Conservation (phyloP, 2,888 invertebrate species). For the Ganaspis brasiliensis region DNA sequence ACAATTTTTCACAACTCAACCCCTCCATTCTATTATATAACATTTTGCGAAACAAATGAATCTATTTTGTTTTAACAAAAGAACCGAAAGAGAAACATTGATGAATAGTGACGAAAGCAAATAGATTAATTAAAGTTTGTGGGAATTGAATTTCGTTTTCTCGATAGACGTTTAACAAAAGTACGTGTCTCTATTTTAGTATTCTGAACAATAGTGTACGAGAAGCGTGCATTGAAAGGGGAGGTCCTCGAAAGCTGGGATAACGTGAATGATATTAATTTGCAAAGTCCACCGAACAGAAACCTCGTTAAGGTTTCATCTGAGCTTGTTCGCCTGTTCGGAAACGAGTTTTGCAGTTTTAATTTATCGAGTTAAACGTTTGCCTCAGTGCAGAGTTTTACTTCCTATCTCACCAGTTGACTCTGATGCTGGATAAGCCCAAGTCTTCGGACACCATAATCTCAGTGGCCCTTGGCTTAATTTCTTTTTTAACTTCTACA, state of each 20-base stretch:
- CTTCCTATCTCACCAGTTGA: slow-evolving; percentile 41
- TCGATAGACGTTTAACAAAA: slow-evolving; percentile 36
- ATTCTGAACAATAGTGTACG: slow-evolving; percentile 37
- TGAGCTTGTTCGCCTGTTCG: slow-evolving; percentile 42
- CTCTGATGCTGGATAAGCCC: not conserved
- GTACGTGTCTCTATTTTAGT: slow-evolving; percentile 30
- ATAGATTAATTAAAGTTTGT: slow-evolving; percentile 20
- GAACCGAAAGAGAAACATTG: slow-evolving; percentile 23
- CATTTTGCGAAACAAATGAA: slow-evolving; percentile 12
- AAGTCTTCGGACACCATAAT: slow-evolving; percentile 22
- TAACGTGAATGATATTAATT: slow-evolving; percentile 61
- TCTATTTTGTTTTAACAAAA: slow-evolving; percentile 8
- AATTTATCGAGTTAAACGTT: slow-evolving; percentile 44
- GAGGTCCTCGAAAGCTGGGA: slow-evolving; percentile 30
- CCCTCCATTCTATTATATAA: not conserved
- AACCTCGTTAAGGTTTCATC: slow-evolving; percentile 50
- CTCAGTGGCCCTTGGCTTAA: slow-evolving; percentile 15
- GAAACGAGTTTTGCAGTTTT: slow-evolving; percentile 42
- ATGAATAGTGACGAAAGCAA: slow-evolving; percentile 4
- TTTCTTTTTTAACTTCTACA: not conserved
- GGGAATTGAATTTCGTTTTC: slow-evolving; percentile 32
- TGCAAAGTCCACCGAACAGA: slow-evolving; percentile 51
- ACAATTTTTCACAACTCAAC: not conserved
- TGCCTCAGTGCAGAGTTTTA: slow-evolving; percentile 37
- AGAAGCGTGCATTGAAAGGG: slow-evolving; percentile 27